phyloP scores from a whole-genome alignment of 2,888 invertebrate genomes.

The Drosophila greeni region DNA sequence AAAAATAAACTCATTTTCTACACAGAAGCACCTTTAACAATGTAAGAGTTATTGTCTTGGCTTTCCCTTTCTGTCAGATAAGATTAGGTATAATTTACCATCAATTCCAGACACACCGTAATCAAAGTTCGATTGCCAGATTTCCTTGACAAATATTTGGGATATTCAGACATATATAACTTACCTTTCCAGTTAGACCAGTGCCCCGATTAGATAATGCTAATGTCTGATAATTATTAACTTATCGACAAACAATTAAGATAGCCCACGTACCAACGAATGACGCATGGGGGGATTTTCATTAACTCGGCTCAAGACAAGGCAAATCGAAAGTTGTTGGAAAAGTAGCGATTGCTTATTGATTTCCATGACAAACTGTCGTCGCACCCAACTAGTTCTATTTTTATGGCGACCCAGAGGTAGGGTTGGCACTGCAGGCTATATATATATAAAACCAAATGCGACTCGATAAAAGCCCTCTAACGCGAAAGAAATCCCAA shows the following conservation, averaged over 20 bases:
- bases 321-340: constrained; percentile 6
- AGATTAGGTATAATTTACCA: neutral
- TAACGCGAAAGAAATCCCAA: constrained; percentile 1
- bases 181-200: constrained; percentile 12
- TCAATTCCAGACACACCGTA: neutral
- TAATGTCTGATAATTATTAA: constrained; percentile 10
- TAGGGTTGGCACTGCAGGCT: neutral
- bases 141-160: constrained; percentile 1
- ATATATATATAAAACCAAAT: neutral
- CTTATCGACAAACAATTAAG: constrained; percentile 26
- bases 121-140: constrained; percentile 1
- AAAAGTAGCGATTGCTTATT: constrained; percentile 24
- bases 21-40: neutral
- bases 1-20: neutral
- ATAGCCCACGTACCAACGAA: neutral
- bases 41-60: neutral
- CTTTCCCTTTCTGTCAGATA: too few relatives aligned
- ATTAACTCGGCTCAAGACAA: constrained; percentile 5
- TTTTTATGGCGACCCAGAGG: constrained; percentile 7
- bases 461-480: constrained; percentile 3
- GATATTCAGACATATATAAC: constrained; percentile 10
- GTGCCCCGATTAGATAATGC: constrained; percentile 7
- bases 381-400: constrained; percentile 12
- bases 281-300: constrained; percentile 36
- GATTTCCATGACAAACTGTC: constrained; percentile 21